Evolutionary conservation across 2,888 invertebrate genomes (phyloP).

Genomic region (Eustalomyia histrio): DNA sequence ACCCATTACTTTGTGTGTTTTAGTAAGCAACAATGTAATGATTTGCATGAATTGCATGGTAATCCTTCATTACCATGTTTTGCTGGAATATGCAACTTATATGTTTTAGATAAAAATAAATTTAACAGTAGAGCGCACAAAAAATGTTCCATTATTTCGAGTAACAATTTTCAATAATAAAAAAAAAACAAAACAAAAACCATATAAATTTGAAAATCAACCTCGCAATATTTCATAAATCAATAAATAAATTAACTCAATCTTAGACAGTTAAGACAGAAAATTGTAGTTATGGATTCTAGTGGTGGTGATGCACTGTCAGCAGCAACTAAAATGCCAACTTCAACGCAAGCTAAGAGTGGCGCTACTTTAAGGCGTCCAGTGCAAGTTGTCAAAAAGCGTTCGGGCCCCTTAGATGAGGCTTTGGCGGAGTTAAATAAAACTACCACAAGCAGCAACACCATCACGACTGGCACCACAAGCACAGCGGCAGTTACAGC

Average conservation of each 20-base stretch:
- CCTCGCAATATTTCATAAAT: no score
- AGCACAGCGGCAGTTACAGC: neutral
- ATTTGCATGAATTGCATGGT: no score
- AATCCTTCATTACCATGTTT: no score
- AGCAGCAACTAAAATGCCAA: neutral
- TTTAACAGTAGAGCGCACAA: no score
- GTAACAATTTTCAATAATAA: no score
- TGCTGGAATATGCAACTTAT: no score
- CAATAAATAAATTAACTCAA: neutral
- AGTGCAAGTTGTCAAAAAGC: constrained; percentile 52
- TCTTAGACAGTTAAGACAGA: neutral
- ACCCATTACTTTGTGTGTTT: no score
- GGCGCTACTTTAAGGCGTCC: constrained; percentile 42
- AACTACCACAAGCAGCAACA: neutral
- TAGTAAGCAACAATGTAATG: no score
- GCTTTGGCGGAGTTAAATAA: constrained; percentile 41
- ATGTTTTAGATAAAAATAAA: no score
- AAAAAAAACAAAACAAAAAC: no score
- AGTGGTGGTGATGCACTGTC: neutral
- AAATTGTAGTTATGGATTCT: neutral
- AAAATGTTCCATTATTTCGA: no score
- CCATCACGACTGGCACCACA: neutral
- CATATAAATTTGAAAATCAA: no score
- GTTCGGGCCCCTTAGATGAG: constrained; percentile 48
- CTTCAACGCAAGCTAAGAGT: neutral